Evolutionary conservation across 2,797 vertebrate genomes (phyloP).

Genomic region (Poecilia wingei): DNA sequence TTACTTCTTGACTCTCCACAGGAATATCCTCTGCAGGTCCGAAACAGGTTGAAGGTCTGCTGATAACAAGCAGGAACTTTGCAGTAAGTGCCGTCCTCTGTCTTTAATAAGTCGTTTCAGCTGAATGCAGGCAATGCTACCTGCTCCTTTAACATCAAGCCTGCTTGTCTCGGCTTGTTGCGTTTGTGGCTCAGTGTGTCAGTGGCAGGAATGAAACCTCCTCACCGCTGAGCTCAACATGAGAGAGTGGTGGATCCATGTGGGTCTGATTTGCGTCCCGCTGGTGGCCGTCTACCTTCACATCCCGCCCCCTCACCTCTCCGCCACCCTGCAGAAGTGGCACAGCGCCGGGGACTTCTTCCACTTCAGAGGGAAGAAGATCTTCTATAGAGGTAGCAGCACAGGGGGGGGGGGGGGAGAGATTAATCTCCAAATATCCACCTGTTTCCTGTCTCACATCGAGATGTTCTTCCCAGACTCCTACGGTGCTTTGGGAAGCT

Average conservation of each 20-base stretch:
- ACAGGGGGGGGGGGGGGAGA: accelerated
- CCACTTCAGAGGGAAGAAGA: conserved; percentile 83
- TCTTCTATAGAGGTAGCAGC: conserved; percentile 90
- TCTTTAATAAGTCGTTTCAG: neutral
- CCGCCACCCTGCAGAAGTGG: conserved; percentile 89
- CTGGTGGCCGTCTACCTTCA: conserved; percentile 92
- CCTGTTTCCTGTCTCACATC: neutral
- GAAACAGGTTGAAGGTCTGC: conserved; percentile 35
- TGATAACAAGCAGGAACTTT: conserved; percentile 8
- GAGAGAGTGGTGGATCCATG: conserved; percentile 95
- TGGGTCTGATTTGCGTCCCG: conserved; percentile 87
- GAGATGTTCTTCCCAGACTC: conserved; percentile 80
- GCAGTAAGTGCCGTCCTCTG: conserved; percentile 41
- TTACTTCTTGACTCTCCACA: conserved; percentile 6
- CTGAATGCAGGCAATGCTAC: neutral
- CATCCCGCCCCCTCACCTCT: conserved; percentile 89
- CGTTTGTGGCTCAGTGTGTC: neutral
- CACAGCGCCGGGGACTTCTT: conserved; percentile 83
- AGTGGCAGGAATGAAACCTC: conserved; percentile 57
- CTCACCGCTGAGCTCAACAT: conserved; percentile 74
- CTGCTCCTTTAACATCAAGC: neutral
- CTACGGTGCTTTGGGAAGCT: conserved; percentile 86
- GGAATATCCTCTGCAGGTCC: conserved; percentile 32
- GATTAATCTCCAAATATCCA: neutral
- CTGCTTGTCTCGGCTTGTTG: neutral